phyloP scores from a whole-genome alignment of 1,140 invertebrate species.

The Drosophila sulfurigaster region DNA sequence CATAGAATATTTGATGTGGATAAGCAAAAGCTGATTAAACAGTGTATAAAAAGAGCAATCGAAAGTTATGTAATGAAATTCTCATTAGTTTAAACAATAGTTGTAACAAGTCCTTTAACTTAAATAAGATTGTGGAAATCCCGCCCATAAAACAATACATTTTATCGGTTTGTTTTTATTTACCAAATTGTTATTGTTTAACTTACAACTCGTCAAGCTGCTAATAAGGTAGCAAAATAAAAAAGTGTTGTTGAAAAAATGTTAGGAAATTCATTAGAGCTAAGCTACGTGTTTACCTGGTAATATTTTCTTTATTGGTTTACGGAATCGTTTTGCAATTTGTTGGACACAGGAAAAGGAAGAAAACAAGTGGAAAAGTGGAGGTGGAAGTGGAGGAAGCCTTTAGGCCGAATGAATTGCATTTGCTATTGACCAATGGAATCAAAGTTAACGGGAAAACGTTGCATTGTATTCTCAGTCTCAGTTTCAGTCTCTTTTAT shows the following conservation, averaged over 20 bases:
- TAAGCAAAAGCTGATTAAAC: no score
- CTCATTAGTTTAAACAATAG: no score
- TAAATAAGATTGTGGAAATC: no score
- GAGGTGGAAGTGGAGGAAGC: neutral
- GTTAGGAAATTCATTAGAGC: neutral
- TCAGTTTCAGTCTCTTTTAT: slow-evolving; percentile 27
- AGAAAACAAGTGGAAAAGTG: neutral
- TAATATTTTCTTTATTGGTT: slow-evolving; percentile 13
- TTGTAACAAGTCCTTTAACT: no score
- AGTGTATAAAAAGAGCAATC: no score
- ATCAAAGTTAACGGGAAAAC: slow-evolving; percentile 42
- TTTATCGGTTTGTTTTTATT: no score
- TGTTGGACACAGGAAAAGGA: slow-evolving; percentile 4
- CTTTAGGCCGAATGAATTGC: slow-evolving; percentile 18
- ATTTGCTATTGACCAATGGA: slow-evolving; percentile 36
- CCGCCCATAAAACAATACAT: no score
- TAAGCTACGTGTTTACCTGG: neutral
- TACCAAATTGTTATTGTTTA: no score
- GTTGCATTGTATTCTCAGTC: slow-evolving; percentile 34
- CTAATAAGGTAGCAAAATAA: no score
- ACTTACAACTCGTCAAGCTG: no score
- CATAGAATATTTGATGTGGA: no score
- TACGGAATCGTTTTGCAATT: slow-evolving; percentile 13
- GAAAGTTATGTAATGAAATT: no score
- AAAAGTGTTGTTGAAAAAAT: neutral